These are phyloP conservation scores for Automeris io DNA, from an alignment of 2,888 invertebrate species.

Conservation along the genomic window DNA sequence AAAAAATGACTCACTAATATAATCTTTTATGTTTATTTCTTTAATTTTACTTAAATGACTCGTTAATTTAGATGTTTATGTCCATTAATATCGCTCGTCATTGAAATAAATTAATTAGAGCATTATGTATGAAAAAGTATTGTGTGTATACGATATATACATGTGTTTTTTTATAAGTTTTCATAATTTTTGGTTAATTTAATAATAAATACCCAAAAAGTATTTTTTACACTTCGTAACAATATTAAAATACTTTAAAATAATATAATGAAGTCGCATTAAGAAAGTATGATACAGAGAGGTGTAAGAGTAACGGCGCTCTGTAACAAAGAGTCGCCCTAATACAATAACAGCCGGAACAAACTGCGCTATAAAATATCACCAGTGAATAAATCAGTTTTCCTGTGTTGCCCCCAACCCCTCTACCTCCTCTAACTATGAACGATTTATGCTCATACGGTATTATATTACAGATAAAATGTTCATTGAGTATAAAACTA, in stretches of 20 bases:
- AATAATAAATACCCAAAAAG: not conserved
- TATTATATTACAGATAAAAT: constrained; percentile 64
- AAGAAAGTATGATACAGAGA: constrained; percentile 3
- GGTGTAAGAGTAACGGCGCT: constrained; percentile 26
- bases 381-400: constrained; percentile 80
- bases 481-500: constrained; percentile 52
- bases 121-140: no score
- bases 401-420: constrained; percentile 55
- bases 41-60: no score
- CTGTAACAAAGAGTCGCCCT: constrained; percentile 76
- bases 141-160: no score
- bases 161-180: not conserved
- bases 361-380: constrained; percentile 82
- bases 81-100: no score
- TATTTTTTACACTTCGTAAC: no score
- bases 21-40: no score
- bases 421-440: constrained; percentile 52
- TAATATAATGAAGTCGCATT: not conserved
- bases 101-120: no score
- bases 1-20: no score
- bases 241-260: not conserved
- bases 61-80: no score
- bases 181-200: not conserved
- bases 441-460: constrained; percentile 64
- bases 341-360: constrained; percentile 82